Conservation (phyloP, 2,797 vertebrate species). For the Sebastes reedi region DNA sequence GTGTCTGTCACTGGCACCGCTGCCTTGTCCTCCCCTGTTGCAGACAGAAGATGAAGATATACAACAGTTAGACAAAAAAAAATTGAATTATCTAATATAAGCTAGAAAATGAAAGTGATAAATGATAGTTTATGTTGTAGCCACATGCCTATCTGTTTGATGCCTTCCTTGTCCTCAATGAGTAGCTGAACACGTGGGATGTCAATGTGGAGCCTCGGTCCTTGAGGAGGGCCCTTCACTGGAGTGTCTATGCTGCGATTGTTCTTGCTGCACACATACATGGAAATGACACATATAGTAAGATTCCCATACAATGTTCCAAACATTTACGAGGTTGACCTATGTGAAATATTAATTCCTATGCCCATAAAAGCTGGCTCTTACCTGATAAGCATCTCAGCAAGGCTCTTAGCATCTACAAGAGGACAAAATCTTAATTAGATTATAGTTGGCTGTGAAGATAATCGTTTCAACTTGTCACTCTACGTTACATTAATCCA, state of each 20-base stretch:
- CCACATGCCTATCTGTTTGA: constrained; percentile 94
- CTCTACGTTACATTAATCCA: constrained; percentile 1
- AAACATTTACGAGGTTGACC: neutral
- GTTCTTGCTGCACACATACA: constrained; percentile 89
- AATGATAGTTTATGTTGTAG: neutral
- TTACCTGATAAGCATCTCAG: constrained; percentile 99
- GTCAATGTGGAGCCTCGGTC: constrained; percentile 96
- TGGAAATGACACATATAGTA: neutral
- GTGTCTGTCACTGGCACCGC: constrained; percentile 95
- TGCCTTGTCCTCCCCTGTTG: constrained; percentile 95
- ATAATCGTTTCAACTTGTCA: constrained; percentile 33
- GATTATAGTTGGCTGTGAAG: constrained; percentile 15
- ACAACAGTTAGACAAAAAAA: neutral
- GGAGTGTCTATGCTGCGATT: constrained; percentile 98
- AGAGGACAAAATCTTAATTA: constrained; percentile 54
- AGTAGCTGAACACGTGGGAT: constrained; percentile 98
- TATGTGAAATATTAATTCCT: neutral
- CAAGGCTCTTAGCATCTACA: constrained; percentile 97
- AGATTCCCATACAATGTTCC: neutral
- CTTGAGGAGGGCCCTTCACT: constrained; percentile 96
- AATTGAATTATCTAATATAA: neutral
- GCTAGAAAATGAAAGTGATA: neutral
- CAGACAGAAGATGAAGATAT: neutral
- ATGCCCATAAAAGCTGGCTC: constrained; percentile 24
- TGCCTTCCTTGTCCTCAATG: constrained; percentile 98